Conservation (phyloP, 2,797 vertebrate species). For the Xyrichtys novacula region DNA sequence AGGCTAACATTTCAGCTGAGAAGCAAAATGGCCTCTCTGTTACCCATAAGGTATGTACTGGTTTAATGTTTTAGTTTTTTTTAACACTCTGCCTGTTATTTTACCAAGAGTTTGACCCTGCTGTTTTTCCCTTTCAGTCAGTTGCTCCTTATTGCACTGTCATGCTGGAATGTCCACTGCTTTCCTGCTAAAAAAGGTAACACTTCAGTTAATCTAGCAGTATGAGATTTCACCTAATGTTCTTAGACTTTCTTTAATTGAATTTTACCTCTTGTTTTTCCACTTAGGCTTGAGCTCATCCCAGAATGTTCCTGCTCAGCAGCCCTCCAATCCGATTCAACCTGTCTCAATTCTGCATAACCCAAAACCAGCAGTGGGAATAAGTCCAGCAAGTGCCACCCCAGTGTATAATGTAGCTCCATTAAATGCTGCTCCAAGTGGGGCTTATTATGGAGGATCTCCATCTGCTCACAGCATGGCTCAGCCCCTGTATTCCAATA, state of each 20-base stretch:
- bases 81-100: neutral
- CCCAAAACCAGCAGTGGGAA: neutral
- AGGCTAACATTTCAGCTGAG: constrained; percentile 37
- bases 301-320: constrained; percentile 6
- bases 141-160: constrained; percentile 50
- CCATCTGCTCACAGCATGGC: neutral
- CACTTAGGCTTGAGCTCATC: constrained; percentile 26
- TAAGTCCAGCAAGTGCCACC: neutral
- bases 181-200: constrained; percentile 53
- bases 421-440: neutral
- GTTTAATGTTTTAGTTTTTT: neutral
- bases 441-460: neutral
- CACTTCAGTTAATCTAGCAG: neutral
- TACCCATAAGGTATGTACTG: constrained; percentile 46
- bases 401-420: neutral
- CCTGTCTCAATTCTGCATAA: neutral
- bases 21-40: constrained; percentile 46
- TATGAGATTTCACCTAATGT: neutral
- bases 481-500: neutral
- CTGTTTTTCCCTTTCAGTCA: constrained; percentile 34
- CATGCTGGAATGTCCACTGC: constrained; percentile 36
- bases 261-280: neutral
- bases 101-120: neutral
- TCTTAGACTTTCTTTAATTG: neutral
- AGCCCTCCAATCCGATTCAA: neutral